Conservation (phyloP, 2,113 vertebrate genomes). For the Barbus barbus region DNA sequence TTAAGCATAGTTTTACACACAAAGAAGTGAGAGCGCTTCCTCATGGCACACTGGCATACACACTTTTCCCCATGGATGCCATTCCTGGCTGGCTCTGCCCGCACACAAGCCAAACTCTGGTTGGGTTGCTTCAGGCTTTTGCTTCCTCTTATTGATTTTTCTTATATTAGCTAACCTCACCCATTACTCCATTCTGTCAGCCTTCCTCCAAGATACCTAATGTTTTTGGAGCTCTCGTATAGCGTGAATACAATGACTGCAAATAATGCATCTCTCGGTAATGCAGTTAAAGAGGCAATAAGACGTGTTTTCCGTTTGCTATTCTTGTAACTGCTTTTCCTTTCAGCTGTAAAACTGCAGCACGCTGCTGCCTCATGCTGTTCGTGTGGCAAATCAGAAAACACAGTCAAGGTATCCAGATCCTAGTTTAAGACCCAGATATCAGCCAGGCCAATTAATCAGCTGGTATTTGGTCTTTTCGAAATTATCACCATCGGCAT, state of each 20-base stretch:
- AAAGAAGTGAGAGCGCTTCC: constrained; percentile 22
- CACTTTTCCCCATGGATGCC: constrained; percentile 24
- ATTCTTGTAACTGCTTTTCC: constrained; percentile 20
- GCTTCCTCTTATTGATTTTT: constrained; percentile 44
- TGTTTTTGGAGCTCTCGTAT: constrained; percentile 9
- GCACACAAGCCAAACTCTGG: constrained; percentile 43
- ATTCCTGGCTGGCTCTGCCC: constrained; percentile 5
- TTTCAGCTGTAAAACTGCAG: constrained; percentile 12
- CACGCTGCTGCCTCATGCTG: constrained; percentile 10
- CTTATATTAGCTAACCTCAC: constrained; percentile 32
- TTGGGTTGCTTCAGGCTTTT: constrained; percentile 43
- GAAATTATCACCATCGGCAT: background rate
- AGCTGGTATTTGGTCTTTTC: background rate
- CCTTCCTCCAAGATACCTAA: constrained; percentile 16
- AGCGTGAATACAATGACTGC: background rate
- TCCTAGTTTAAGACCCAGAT: background rate
- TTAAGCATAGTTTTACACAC: constrained; percentile 25
- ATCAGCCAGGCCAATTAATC: background rate
- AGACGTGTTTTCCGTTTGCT: constrained; percentile 12
- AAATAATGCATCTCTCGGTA: background rate
- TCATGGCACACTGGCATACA: constrained; percentile 40
- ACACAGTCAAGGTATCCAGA: background rate
- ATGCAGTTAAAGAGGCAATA: constrained; percentile 28
- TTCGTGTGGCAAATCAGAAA: background rate
- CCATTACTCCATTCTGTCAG: constrained; percentile 27